Conservation (phyloP, 2,113 vertebrate species). For the Sapajus apella region DNA sequence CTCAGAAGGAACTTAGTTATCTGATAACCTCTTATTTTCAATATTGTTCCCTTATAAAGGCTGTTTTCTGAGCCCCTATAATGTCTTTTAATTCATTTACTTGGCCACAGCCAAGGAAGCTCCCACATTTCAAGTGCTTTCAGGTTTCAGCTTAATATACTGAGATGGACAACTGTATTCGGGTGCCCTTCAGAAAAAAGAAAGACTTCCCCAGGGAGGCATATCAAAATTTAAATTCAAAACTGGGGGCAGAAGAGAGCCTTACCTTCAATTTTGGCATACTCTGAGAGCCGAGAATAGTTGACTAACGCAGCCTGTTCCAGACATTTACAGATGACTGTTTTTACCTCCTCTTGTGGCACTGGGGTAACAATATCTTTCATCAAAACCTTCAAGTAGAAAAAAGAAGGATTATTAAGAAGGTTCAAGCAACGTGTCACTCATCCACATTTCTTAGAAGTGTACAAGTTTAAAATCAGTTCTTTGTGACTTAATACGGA, state of each 20-base stretch:
- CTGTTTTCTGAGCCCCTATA: slow-evolving; percentile 59
- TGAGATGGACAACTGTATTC: slow-evolving; percentile 56
- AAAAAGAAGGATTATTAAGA: slow-evolving; percentile 51
- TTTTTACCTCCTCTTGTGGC: slow-evolving; percentile 97
- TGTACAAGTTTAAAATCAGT: neutral
- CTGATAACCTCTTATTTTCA: slow-evolving; percentile 67
- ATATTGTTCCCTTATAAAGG: slow-evolving; percentile 62
- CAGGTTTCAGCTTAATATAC: slow-evolving; percentile 64
- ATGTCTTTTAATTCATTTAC: slow-evolving; percentile 28
- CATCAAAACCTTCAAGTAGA: slow-evolving; percentile 95
- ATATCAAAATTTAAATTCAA: slow-evolving; percentile 75
- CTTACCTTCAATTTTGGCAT: slow-evolving; percentile 99
- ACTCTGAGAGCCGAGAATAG: slow-evolving; percentile 98
- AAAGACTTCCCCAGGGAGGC: slow-evolving; percentile 70
- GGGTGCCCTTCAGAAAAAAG: slow-evolving; percentile 76
- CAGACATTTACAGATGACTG: slow-evolving; percentile 97
- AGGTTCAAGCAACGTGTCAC: neutral
- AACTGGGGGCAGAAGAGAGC: slow-evolving; percentile 66
- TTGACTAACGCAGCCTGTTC: slow-evolving; percentile 98
- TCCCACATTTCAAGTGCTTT: slow-evolving; percentile 60
- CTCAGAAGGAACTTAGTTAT: slow-evolving; percentile 39
- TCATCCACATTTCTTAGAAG: neutral
- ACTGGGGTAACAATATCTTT: slow-evolving; percentile 98
- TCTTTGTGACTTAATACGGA: neutral
- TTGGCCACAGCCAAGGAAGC: slow-evolving; percentile 57